These are phyloP conservation scores for Parascotia fuliginaria DNA, from an alignment of 2,888 invertebrate genomes.

Conservation along the genomic window DNA sequence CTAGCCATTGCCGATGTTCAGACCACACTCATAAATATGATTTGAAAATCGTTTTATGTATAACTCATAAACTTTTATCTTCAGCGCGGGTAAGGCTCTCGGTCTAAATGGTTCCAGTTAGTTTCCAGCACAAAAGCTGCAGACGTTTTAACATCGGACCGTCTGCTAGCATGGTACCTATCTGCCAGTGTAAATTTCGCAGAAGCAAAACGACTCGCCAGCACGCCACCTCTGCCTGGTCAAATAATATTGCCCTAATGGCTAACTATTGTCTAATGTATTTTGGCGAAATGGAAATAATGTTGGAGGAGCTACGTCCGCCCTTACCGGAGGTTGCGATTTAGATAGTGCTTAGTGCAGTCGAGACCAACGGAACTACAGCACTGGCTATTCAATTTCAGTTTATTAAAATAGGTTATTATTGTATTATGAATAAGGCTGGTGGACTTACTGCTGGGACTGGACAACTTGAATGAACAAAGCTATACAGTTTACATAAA, in stretches of 20 bases:
- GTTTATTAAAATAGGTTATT: slow-evolving; percentile 67
- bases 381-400: slow-evolving; percentile 63
- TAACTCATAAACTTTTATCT: slow-evolving; percentile 85
- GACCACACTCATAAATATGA: slow-evolving; percentile 82
- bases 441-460: slow-evolving; percentile 18
- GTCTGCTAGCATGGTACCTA: slow-evolving; percentile 68
- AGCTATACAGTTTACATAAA: not conserved
- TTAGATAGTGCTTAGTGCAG: slow-evolving; percentile 69
- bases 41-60: slow-evolving; percentile 85
- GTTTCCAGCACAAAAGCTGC: slow-evolving; percentile 79
- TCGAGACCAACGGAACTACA: slow-evolving; percentile 57
- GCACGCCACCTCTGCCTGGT: slow-evolving; percentile 81
- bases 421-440: slow-evolving; percentile 46
- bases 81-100: slow-evolving; percentile 64
- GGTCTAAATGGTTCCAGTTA: slow-evolving; percentile 73
- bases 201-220: slow-evolving; percentile 69
- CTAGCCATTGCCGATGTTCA: slow-evolving; percentile 80
- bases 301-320: slow-evolving; percentile 58
- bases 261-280: slow-evolving; percentile 83
- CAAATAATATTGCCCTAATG: slow-evolving; percentile 81
- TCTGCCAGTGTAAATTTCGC: slow-evolving; percentile 78
- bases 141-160: slow-evolving; percentile 81
- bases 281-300: slow-evolving; percentile 77
- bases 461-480: slow-evolving; percentile 22
- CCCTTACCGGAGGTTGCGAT: slow-evolving; percentile 68